These are phyloP conservation scores for Piliocolobus tephrosceles DNA, from an alignment of 2,113 vertebrate species.

Conservation along the genomic window DNA sequence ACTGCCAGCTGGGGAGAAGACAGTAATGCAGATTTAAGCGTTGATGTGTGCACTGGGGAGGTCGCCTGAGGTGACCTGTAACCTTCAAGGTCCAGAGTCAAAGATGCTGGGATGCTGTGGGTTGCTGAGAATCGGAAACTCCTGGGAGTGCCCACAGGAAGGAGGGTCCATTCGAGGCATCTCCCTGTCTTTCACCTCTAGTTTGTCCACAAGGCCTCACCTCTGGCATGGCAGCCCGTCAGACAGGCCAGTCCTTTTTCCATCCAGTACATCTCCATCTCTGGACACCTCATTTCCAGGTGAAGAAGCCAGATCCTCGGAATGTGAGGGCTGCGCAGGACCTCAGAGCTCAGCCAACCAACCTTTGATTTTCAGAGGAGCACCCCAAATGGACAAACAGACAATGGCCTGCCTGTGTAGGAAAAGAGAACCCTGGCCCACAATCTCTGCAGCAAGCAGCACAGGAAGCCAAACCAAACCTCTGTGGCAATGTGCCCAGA, in stretches of 20 bases:
- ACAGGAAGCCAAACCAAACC: neutral
- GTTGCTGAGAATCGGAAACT: neutral
- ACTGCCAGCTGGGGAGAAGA: neutral
- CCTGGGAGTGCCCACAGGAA: no score
- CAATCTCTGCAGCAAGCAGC: neutral
- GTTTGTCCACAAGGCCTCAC: neutral
- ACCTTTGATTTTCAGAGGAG: neutral
- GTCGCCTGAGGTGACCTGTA: neutral
- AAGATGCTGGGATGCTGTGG: neutral
- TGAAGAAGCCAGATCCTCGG: neutral
- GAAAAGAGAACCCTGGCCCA: neutral
- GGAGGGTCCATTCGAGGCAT: neutral
- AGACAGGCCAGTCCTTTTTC: neutral
- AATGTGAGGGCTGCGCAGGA: neutral
- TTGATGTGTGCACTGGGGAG: accelerated
- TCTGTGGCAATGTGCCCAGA: neutral
- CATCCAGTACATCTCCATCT: neutral
- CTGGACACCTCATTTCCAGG: neutral
- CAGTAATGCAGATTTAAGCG: neutral
- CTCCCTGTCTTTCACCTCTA: neutral
- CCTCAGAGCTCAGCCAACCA: neutral
- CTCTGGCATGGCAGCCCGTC: neutral
- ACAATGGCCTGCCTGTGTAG: neutral
- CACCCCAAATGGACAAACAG: neutral
- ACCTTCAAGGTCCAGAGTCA: neutral